phyloP scores from a whole-genome alignment of 2,113 vertebrate species.

The Oxygymnocypris stewartii region DNA sequence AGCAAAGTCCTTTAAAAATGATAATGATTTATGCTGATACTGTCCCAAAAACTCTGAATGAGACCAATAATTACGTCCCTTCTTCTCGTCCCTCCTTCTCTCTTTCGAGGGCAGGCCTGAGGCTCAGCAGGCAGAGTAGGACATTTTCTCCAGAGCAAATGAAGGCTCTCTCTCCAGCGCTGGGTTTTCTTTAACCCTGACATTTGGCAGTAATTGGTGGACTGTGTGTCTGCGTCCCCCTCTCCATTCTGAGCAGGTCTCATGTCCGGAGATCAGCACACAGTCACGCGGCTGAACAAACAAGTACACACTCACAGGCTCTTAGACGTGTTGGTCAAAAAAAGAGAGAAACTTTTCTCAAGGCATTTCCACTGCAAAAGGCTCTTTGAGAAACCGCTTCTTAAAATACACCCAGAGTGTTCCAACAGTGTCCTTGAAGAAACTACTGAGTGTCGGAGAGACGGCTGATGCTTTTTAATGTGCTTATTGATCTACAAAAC shows the following conservation, averaged over 20 bases:
- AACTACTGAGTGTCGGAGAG: neutral
- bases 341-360: neutral
- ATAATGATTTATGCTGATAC: neutral
- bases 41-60: neutral
- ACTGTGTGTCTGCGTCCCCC: constrained; percentile 13
- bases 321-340: neutral
- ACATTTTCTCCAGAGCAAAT: constrained; percentile 48
- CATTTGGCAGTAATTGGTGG: constrained; percentile 48
- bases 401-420: constrained; percentile 15
- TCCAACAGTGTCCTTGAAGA: neutral
- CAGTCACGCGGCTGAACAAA: neutral
- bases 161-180: constrained; percentile 27
- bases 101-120: constrained; percentile 1
- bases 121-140: constrained; percentile 28
- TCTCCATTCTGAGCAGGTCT: constrained; percentile 11
- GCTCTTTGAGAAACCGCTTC: neutral
- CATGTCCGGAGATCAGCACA: constrained; percentile 6
- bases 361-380: constrained; percentile 9
- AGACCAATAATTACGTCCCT: neutral
- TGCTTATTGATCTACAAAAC: constrained; percentile 9
- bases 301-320: constrained; percentile 8
- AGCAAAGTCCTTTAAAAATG: neutral
- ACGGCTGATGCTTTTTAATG: neutral
- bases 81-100: neutral
- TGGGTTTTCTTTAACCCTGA: constrained; percentile 42